Evolutionary conservation across 37 sponge, comb jelly and placozoan genomes (phyloP).

Genomic region (Beroe forskalii): DNA sequence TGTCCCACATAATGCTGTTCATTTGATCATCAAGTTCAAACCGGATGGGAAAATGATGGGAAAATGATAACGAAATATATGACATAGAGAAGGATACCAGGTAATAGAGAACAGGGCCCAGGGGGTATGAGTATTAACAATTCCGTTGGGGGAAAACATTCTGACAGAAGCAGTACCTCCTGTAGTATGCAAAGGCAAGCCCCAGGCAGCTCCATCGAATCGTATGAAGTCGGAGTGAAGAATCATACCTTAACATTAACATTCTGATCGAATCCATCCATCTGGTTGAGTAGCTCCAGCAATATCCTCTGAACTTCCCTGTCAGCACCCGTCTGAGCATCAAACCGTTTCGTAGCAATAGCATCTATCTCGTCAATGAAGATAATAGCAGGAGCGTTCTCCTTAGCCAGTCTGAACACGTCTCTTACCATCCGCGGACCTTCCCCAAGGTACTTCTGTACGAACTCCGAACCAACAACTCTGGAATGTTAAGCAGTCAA

Average conservation of each 20-base stretch:
- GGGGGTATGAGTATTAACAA: no score
- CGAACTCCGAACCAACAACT: conserved; percentile 98
- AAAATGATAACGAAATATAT: no score
- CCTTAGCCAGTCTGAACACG: conserved; percentile 94
- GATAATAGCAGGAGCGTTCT: conserved; percentile 97
- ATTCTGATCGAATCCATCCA: conserved; percentile 97
- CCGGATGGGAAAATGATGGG: no score
- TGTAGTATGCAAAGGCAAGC: no score
- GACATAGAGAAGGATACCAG: no score
- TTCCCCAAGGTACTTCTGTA: conserved; percentile 98
- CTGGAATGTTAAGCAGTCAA: conserved; percentile 57
- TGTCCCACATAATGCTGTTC: background rate
- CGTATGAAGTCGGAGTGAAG: no score
- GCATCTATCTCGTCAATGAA: conserved; percentile 99
- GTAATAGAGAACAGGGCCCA: no score
- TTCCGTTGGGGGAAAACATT: no score
- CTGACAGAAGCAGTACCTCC: no score
- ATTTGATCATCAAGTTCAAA: no score
- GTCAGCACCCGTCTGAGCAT: conserved; percentile 99
- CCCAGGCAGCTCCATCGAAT: no score
- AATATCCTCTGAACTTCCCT: conserved; percentile 96
- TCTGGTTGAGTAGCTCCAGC: conserved; percentile 95
- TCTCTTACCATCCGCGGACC: conserved; percentile 97
- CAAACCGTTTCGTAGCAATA: conserved; percentile 97
- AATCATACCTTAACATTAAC: conserved; percentile 96